These are phyloP conservation scores for Shargacucullia verbasci DNA, from an alignment of 2,888 invertebrate genomes.

Conservation along the genomic window DNA sequence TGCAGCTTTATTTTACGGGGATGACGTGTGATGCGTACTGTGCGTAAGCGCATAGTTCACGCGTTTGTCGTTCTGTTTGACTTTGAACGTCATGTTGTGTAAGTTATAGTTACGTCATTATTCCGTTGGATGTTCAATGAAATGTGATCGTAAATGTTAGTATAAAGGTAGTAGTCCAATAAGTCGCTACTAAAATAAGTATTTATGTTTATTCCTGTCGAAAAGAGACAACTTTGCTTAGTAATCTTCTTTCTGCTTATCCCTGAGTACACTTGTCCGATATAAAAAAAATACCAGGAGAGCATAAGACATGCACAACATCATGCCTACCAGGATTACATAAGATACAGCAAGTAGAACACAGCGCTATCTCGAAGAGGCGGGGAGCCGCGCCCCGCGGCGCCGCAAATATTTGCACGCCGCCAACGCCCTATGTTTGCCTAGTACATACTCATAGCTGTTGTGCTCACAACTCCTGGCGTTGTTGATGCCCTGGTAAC, in stretches of 20 bases:
- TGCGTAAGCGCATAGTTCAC: conserved; percentile 57
- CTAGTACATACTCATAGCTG: conserved; percentile 62
- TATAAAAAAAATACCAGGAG: conserved; percentile 51
- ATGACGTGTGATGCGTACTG: conserved; percentile 59
- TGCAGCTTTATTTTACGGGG: conserved; percentile 68
- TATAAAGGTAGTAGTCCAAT: not conserved
- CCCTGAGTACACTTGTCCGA: conserved; percentile 1
- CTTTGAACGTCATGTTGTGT: conserved; percentile 42
- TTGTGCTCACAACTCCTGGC: conserved; percentile 62
- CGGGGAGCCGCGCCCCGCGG: conserved; percentile 64
- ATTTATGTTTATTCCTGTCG: no score
- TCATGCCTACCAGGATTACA: conserved; percentile 69
- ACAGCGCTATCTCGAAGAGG: conserved; percentile 65
- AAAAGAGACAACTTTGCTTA: no score
- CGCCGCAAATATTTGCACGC: conserved; percentile 73
- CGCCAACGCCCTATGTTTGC: conserved; percentile 73
- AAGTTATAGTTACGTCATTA: conserved; percentile 29
- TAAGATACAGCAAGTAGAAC: conserved; percentile 66
- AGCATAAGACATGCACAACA: conserved; percentile 52
- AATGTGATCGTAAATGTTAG: conserved; percentile 1
- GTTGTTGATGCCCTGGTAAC: conserved; percentile 67
- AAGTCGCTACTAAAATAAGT: no score
- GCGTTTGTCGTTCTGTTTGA: conserved; percentile 50
- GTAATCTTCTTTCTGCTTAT: not conserved
- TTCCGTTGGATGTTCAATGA: conserved; percentile 6